Evolutionary conservation across 1,140 invertebrate species (phyloP), one percentile per base, ranked within the genome.

Genomic region (Drosophila pseudoananassae): DNA sequence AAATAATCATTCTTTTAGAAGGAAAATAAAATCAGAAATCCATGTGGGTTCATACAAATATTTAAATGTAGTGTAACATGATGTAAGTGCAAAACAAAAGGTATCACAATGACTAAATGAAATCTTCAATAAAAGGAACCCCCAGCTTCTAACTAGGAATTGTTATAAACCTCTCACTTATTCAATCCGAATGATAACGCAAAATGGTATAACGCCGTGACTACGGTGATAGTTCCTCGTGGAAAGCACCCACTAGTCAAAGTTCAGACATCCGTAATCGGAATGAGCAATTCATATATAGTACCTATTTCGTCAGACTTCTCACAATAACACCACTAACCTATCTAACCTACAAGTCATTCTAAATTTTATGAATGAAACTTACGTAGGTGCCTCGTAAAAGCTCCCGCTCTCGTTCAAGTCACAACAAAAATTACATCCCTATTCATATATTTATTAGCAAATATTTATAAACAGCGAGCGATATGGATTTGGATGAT

Each of bases 351-450:
- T 8, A 7, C 15, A 17, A 20, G 4, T 33, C 65, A 55, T 23
- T 12, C 9, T 5, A 6, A 17, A 14, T 55, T 69, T 70, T 56
- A 56, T 70, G 66, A 70, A 70, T 70, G 66, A 69, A 69, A 8
- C 7, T 2, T 29, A 40, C 43, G 43, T n/a, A 40, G 23, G 3
- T 15, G 23, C 25, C 58, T 12, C 33, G 66, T 70, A 70, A 70
- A 69, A 70, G 66, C 66, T 70, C 45, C 31, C 50, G 5, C 12
- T 14, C 9, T 12, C 40, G 29, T 53, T 14, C 20, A 17, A 23
- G 65, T 55, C 65, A 55, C 65, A 36, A 33, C 63, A 68, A 68
- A 69, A 15, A 69, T 55, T 36, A 27, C 25, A 36, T n/a, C 33
- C 9, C 33, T n/a, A 36, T 36, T n/a, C 3, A 10, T 10, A 9